Base-by-base conservation (phyloP, 2,888 invertebrate genomes). In the Labia minor region DNA sequence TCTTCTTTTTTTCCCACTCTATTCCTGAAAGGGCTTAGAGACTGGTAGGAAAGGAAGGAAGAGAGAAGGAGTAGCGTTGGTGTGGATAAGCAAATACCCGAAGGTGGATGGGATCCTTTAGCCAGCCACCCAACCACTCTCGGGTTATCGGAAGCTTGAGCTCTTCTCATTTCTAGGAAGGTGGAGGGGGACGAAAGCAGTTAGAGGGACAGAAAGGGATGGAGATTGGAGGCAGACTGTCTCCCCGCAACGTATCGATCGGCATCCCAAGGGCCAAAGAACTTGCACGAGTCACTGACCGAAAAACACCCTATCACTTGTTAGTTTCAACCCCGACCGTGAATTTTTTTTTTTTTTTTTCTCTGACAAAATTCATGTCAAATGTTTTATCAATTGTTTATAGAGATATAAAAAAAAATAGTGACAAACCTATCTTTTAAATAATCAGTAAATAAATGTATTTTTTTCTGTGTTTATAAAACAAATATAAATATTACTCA, bases 231-330 rank as follows among this genome's bases (percentile, higher is more conserved):
- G 14, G 49, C 49, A 10, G 3, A 14, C 6, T 8, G 49, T 4
- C 49, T 8, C 49, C 49, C 49, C 49, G 49, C 4, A 49, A n/a
- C 49, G 49, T 49, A 49, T 49, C 49, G 49, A 49, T 49, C 49
- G 6, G 4, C 3, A 14, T 14, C 49, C 49, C 49, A 2, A 49
- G 49, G 49, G 49, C 49, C 49, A 49, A 49, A 49, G 49, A 49
- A 49, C 49, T 49, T 16, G 49, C 16, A 49, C n/a, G 49, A 49
- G 49, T 49, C 49, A 49, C 49, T 49, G 49, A 49, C 49, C 49
- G 49, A 49, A 49, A 49, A 49, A 49, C 49, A 49, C 49, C 49
- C 49, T 14, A 33, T 33, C 33, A 33, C 33, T 33, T 33, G 49
- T 49, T 49, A 49, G 49, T 10, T 14, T 14, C 49, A n/a, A n/a